Evolutionary conservation across 2,888 invertebrate genomes (phyloP).

Genomic region (Nemurella pictetii): DNA sequence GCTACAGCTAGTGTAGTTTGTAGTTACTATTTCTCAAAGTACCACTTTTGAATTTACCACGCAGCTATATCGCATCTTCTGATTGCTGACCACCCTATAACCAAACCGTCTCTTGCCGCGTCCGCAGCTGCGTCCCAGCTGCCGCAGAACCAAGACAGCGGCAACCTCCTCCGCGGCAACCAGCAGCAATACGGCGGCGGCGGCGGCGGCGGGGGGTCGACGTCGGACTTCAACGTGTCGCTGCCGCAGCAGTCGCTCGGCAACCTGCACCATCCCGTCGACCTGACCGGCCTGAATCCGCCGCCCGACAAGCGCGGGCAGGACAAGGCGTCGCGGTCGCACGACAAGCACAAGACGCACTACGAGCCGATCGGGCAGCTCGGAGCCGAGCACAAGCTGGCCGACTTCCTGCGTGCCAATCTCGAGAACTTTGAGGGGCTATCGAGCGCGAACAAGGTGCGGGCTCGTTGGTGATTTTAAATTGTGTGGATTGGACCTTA

Average conservation of each 20-base stretch:
- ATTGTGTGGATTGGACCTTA: too few species aligned
- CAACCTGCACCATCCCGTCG: constrained; percentile 37
- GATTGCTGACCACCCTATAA: too few species aligned
- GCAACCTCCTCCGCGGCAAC: constrained; percentile 34
- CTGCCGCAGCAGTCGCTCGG: constrained; percentile 33
- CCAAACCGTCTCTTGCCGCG: too few species aligned
- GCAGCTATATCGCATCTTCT: too few species aligned
- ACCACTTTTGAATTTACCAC: too few species aligned
- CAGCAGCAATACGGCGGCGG: constrained; percentile 25
- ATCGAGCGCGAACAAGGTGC: constrained; percentile 47
- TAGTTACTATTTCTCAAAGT: too few species aligned
- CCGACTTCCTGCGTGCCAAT: constrained; percentile 73
- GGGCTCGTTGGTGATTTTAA: too few species aligned
- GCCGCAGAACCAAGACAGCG: constrained; percentile 30
- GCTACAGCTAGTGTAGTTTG: too few species aligned
- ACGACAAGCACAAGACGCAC: constrained; percentile 26
- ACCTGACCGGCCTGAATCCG: constrained; percentile 35
- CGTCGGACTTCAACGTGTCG: constrained; percentile 35
- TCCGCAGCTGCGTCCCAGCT: constrained; percentile 33
- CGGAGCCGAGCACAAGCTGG: constrained; percentile 64
- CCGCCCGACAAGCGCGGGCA: constrained; percentile 34
- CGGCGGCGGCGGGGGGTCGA: constrained; percentile 7
- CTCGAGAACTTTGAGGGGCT: constrained; percentile 71
- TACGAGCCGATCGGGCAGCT: constrained; percentile 16
- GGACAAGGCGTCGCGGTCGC: neutral